Base-by-base conservation (phyloP, 2,888 invertebrate species). In the Stenotaenia linearis region DNA sequence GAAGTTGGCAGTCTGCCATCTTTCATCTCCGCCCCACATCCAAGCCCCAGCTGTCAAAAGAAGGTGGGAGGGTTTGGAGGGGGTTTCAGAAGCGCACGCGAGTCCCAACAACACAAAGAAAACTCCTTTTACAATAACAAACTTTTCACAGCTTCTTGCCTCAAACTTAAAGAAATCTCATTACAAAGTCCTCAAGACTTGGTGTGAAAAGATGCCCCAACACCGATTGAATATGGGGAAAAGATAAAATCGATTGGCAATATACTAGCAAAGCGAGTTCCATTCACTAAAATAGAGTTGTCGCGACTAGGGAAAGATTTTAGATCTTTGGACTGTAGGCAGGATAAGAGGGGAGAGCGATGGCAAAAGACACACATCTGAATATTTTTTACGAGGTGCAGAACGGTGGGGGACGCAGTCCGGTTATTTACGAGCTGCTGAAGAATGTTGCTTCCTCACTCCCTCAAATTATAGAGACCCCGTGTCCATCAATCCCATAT, bases 381-480 rank as follows among this genome's bases (percentile, higher is more conserved):
- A 69, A 69, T 69, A 69, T 69, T 69, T 69, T 69, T 69, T 69
- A 69, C 28, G 69, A 69, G 69, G 69, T 69, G 69, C 69, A 69
- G 69, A 69, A 69, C 69, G 69, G 69, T 69, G 69, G 69, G 69
- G 28, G 69, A 69, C 69, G 69, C 69, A 69, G 69, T 69, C 69
- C 69, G 69, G 69, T 61, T 61, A 78, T 78, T 78, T 78, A 78
- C 18, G 78, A 78, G 61, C 78, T 78, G 78, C 78, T 78, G 78
- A 78, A 78, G 78, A 78, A 78, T 78, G 78, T 78, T 30, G 56
- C 69, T 56, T 78, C 78, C 78, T 78, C 78, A 78, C 78, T 78
- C 78, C 78, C 78, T 75, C 78, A 61, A 78, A 78, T 78, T 78
- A 69, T 78, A 78, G 28, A 78, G 61, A 78, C 56, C 61, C 78